Evolutionary conservation across 1,140 invertebrate species (phyloP), one percentile per base, ranked within the genome.

Genomic region (Coboldia fuscipes): DNA sequence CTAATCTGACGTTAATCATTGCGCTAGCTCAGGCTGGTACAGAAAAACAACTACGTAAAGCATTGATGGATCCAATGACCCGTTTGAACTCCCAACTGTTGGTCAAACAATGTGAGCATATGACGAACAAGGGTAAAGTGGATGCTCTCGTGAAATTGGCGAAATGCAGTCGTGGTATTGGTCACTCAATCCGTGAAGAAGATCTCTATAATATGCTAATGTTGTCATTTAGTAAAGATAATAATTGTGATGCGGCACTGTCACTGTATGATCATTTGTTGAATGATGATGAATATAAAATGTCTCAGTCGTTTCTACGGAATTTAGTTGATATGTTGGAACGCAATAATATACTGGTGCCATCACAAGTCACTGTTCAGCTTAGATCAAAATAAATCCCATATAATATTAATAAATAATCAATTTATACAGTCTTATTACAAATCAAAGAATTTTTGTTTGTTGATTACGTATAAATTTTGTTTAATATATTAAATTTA

Each of bases 11-110:
- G 0, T 37, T 54, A 16, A 40, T 60, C 2, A 31, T 58, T 10
- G 60, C 56, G 1, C 35, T 62, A 4, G 58, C 59, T 9, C 54
- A 61, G 37, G 47, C 47, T 0, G 55, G 56, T 3, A 47, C 56
- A 6, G 47, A 54, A 17, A 50, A 51, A 10, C 46, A 52, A 30
- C 37, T 63, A 30, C 45, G 47, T 1, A 52, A 57, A 2, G 34
- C 60, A 4, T 39, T 62, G 2, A 46, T 55, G n/a, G 52, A 51
- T 39, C 51, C 51, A 0, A 45, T 52, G 27, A 49, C 54, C 18
- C 42, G 45, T 2, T 36, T 54, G 7, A 54, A 54, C 28, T 42
- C 51, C 6, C 45, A 50, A 4, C 37, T 48, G 27, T 33, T 54
- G 35, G 7, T 48, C 0, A 47, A 45, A 30, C 51, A 52, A 34